phyloP scores from a whole-genome alignment of 92 coral and sea anemone genomes.

The Siderastrea radians region DNA sequence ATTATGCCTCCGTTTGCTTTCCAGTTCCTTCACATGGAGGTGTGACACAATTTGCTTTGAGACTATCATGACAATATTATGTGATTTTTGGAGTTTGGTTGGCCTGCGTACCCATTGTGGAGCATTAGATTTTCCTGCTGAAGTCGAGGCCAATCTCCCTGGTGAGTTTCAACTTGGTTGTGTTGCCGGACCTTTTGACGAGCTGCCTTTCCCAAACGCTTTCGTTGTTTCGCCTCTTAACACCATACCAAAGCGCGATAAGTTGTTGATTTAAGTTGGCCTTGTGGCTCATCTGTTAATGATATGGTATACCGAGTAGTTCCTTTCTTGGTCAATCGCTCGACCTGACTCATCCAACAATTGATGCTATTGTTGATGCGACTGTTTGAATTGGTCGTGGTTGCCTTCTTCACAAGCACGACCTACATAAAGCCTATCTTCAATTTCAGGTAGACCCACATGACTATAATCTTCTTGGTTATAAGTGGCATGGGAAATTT shows the following conservation, averaged over 20 bases:
- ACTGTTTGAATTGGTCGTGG: conserved; percentile 16
- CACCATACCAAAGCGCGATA: neutral
- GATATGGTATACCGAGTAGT: conserved; percentile 22
- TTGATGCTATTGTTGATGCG: neutral
- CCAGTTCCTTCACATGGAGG: no score
- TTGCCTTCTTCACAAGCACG: conserved; percentile 27
- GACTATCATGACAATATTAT: no score
- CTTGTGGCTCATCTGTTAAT: conserved; percentile 40
- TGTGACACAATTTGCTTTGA: no score
- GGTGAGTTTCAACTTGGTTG: neutral
- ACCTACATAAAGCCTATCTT: neutral
- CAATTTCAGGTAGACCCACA: conserved; percentile 20
- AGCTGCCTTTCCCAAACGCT: neutral
- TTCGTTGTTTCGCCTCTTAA: neutral
- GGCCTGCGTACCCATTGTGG: no score
- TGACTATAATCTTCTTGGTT: neutral
- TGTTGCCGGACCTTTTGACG: neutral
- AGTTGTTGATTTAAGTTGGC: conserved; percentile 38
- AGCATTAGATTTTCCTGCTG: no score
- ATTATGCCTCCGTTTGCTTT: no score
- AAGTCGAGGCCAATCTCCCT: no score
- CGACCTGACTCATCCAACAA: conserved; percentile 7
- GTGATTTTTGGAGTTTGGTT: no score
- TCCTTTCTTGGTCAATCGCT: conserved; percentile 15
- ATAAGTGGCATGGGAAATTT: no score